These are phyloP conservation scores for Hylyphantes graminicola DNA, from an alignment of 1,140 invertebrate species.

Conservation along the genomic window DNA sequence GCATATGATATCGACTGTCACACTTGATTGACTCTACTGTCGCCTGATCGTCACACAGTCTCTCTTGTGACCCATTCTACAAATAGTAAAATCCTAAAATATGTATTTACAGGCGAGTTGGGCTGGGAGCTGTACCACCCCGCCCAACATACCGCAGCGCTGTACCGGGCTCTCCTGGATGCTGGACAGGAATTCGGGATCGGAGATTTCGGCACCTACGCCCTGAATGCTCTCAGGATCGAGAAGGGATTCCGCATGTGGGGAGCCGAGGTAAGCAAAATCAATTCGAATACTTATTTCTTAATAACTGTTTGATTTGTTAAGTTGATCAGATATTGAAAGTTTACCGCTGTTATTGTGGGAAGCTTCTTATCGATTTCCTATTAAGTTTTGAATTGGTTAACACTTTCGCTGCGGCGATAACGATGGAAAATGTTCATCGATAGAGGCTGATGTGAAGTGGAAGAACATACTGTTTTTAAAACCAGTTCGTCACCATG, in stretches of 20 bases:
- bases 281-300: not conserved
- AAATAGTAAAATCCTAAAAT: not conserved
- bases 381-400: too few relatives aligned
- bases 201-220: conserved; percentile 67
- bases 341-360: too few relatives aligned
- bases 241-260: conserved; percentile 69
- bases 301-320: not conserved
- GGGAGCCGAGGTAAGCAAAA: conserved; percentile 65
- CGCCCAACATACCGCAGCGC: conserved; percentile 56
- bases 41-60: not conserved
- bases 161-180: conserved; percentile 65
- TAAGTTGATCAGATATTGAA: too few relatives aligned
- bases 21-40: too few relatives aligned
- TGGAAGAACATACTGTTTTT: too few relatives aligned
- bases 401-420: too few relatives aligned
- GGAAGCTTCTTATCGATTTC: too few relatives aligned
- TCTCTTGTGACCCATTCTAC: not conserved
- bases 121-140: conserved; percentile 68
- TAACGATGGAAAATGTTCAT: too few relatives aligned
- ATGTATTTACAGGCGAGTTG: conserved; percentile 65
- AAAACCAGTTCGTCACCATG: too few relatives aligned
- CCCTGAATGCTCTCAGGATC: conserved; percentile 66
- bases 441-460: too few relatives aligned
- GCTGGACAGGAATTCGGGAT: conserved; percentile 64
- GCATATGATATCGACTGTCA: too few relatives aligned